A percentile compares a stretch with the other conserved stretches of the same genome.
These are phyloP conservation scores for Orchestes rusci DNA, from an alignment of 2,888 invertebrate genomes.

Conservation along the genomic window DNA sequence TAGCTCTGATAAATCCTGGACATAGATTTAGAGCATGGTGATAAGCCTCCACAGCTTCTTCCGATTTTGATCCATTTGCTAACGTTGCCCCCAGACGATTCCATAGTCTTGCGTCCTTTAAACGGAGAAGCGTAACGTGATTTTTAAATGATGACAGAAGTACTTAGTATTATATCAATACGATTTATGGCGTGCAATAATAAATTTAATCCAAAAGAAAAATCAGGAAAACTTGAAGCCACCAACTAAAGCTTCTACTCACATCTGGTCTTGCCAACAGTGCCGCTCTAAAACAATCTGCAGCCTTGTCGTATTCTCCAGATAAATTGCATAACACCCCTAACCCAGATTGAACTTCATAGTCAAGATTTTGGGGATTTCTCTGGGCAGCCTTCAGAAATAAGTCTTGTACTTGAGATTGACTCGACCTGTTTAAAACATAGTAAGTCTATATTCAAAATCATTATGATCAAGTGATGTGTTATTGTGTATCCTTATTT, in stretches of 20 bases:
- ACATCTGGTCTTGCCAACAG: constrained; percentile 73
- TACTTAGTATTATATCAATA: no score
- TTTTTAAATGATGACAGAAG: no score
- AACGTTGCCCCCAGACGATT: constrained; percentile 95
- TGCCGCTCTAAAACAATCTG: constrained; percentile 91
- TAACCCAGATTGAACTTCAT: constrained; percentile 88
- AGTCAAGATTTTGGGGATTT: constrained; percentile 67
- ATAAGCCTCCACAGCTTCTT: constrained; percentile 95
- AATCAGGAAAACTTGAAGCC: no score
- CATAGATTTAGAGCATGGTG: constrained; percentile 82
- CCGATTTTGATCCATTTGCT: constrained; percentile 91
- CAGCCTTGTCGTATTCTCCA: constrained; percentile 91
- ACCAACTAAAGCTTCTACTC: constrained; percentile 31
- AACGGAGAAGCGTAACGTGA: constrained; percentile 8
- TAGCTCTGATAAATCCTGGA: constrained; percentile 93
- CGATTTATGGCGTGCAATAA: no score
- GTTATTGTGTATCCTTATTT: no score
- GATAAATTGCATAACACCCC: constrained; percentile 94
- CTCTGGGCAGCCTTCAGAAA: constrained; percentile 74
- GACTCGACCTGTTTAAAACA: constrained; percentile 45
- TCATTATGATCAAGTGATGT: no score
- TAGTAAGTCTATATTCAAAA: no score
- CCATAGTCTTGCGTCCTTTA: constrained; percentile 87
- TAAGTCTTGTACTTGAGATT: constrained; percentile 62
- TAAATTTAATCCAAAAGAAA: no score